These are phyloP conservation scores for Crenuchus spilurus DNA, from an alignment of 2,797 vertebrate genomes.

Conservation along the genomic window DNA sequence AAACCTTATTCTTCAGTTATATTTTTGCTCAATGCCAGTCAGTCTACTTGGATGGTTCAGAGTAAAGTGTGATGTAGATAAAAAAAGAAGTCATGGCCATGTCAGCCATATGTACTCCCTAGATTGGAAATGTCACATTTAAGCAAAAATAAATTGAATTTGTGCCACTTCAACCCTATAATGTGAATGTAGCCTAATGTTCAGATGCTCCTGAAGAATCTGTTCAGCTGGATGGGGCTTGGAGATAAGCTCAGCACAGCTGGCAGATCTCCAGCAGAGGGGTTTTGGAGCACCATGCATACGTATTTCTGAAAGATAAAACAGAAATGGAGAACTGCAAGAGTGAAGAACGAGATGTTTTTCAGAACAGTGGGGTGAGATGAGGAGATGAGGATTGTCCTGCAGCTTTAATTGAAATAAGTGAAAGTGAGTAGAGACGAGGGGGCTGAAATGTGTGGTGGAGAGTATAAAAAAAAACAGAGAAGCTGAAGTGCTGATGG, in stretches of 20 bases:
- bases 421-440: background rate
- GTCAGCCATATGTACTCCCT: no score
- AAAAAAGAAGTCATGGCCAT: no score
- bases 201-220: background rate
- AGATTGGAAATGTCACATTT: no score
- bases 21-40: no score
- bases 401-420: background rate
- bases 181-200: background rate
- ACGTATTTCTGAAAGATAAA: background rate
- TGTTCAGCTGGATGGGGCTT: background rate
- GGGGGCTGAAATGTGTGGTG: background rate
- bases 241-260: background rate
- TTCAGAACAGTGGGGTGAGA: background rate
- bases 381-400: background rate
- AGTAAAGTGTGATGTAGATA: no score
- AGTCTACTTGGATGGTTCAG: no score
- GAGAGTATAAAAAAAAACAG: background rate
- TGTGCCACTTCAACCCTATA: background rate
- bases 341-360: background rate
- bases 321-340: background rate
- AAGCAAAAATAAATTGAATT: no score
- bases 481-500: background rate
- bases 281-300: background rate
- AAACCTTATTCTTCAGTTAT: no score
- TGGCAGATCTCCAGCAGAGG: background rate